These are phyloP conservation scores for Brachyistius frenatus DNA, from an alignment of 2,113 vertebrate species.

Conservation along the genomic window DNA sequence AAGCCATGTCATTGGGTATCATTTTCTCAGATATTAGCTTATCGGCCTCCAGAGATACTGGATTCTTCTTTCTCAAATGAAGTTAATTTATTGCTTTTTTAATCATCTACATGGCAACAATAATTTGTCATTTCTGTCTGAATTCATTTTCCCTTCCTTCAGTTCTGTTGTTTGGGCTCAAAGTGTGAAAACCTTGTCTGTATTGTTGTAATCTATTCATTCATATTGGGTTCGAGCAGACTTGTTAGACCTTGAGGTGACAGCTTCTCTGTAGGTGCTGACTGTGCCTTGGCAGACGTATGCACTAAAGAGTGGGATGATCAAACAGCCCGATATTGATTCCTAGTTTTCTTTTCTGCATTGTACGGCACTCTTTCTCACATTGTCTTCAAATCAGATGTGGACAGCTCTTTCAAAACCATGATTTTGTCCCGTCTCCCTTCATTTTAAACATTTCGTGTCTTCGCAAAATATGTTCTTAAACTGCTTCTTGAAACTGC, in stretches of 20 bases:
- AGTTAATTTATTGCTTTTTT: constrained; percentile 3
- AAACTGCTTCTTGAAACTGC: constrained; percentile 6
- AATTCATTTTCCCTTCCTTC: background rate
- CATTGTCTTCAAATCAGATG: constrained; percentile 10
- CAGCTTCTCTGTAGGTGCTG: constrained; percentile 3
- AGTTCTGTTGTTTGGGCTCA: constrained; percentile 1
- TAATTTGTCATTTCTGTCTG: background rate
- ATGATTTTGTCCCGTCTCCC: background rate
- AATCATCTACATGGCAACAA: background rate
- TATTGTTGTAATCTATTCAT: constrained; percentile 8
- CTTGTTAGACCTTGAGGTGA: constrained; percentile 29
- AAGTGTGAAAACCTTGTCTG: constrained; percentile 8
- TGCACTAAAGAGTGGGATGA: constrained; percentile 43
- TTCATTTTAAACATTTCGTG: background rate
- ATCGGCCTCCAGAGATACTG: background rate
- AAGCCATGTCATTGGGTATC: background rate
- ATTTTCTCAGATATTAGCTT: background rate
- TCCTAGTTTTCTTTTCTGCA: background rate
- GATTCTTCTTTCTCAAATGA: background rate
- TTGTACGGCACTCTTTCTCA: background rate
- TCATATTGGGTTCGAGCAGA: constrained; percentile 20
- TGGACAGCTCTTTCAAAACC: background rate
- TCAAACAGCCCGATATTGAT: constrained; percentile 38
- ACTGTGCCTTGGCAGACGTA: constrained; percentile 29
- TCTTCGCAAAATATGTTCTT: constrained; percentile 3